Evolutionary conservation across 2,888 invertebrate species (phyloP).

Genomic region (Iselma pallidipennis): DNA sequence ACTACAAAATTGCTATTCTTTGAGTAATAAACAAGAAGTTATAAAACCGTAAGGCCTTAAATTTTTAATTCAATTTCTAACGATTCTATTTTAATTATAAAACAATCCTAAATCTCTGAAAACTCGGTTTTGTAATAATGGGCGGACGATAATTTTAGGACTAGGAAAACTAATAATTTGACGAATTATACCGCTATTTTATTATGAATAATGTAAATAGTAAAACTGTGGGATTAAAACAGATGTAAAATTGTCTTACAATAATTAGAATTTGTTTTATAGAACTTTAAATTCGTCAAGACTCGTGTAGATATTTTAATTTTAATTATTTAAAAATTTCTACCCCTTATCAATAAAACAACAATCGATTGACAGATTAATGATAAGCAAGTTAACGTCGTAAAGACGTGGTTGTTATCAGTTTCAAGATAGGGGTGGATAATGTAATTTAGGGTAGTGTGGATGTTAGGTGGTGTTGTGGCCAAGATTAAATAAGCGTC

Average conservation of each 20-base stretch:
- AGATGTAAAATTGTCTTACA: no score
- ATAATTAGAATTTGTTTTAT: no score
- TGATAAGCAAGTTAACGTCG: neutral
- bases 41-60: no score
- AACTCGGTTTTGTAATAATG: neutral
- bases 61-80: no score
- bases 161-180: neutral
- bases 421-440: neutral
- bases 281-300: no score
- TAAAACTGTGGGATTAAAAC: neutral
- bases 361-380: neutral
- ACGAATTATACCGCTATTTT: neutral
- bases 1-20: neutral
- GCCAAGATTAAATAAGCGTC: slow-evolving; percentile 24
- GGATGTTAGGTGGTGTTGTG: slow-evolving; percentile 21
- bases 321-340: no score
- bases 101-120: neutral
- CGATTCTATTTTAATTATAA: no score
- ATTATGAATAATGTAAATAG: neutral
- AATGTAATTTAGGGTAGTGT: neutral
- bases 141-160: neutral
- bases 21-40: no score
- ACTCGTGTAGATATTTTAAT: no score
- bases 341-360: no score
- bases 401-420: neutral